Evolutionary conservation across 1,140 invertebrate species (phyloP).

Genomic region (Homalodisca vitripennis): DNA sequence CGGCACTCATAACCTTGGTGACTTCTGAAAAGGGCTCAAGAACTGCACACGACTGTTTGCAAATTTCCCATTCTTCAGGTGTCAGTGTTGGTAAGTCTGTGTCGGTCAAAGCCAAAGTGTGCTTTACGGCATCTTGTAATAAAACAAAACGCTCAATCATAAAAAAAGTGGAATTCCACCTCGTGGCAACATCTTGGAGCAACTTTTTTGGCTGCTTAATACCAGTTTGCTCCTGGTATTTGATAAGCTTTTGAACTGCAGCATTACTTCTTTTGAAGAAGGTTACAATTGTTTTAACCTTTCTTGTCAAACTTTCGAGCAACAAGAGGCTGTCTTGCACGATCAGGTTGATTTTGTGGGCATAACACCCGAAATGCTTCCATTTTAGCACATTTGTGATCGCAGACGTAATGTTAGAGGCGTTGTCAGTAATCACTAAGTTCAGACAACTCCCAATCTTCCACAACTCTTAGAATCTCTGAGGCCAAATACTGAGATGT

Average conservation of each 20-base stretch:
- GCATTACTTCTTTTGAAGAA: conserved; percentile 16
- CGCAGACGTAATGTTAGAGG: not conserved
- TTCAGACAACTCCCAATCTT: conserved; percentile 2
- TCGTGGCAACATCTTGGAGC: conserved; percentile 43
- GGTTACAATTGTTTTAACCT: conserved; percentile 2
- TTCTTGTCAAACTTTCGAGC: not conserved
- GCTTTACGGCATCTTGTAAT: conserved; percentile 42
- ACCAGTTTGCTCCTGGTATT: conserved; percentile 16
- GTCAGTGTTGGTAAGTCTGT: conserved; percentile 32
- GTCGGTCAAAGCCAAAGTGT: conserved; percentile 28
- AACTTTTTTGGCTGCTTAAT: conserved; percentile 37
- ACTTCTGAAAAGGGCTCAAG: conserved; percentile 42
- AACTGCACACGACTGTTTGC: conserved; percentile 43
- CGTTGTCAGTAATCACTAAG: conserved; percentile 7
- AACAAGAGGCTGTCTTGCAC: not conserved
- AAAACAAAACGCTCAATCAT: conserved; percentile 47
- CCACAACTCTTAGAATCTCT: not conserved
- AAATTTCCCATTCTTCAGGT: conserved; percentile 37
- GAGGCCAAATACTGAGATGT: conserved; percentile 2
- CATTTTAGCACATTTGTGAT: conserved; percentile 5
- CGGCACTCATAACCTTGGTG: conserved; percentile 43
- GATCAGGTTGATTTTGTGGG: conserved; percentile 21
- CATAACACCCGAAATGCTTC: conserved; percentile 27
- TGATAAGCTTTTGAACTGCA: conserved; percentile 4
- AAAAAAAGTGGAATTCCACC: conserved; percentile 47